Conservation (phyloP, 2,888 invertebrate species). For the Polia nebulosa region DNA sequence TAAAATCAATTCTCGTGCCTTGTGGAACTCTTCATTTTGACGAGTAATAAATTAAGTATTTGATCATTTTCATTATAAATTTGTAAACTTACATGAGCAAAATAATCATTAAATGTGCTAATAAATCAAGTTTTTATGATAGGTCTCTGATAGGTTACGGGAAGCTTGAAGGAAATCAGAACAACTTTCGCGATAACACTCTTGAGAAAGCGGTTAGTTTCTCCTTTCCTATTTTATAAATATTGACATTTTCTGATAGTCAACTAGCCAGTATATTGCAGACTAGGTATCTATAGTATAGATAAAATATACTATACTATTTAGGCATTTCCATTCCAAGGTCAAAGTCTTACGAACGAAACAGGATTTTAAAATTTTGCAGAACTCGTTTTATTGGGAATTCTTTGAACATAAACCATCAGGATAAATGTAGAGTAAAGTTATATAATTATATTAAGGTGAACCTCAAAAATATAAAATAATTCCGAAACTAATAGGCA, state of each 20-base stretch:
- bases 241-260: constrained; percentile 36
- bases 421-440: too few species aligned
- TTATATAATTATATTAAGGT: not conserved
- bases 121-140: constrained; percentile 56
- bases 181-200: constrained; percentile 69
- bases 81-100: not conserved
- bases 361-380: too few species aligned
- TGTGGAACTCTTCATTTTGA: constrained; percentile 16
- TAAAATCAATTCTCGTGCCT: constrained; percentile 7
- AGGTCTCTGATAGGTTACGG: constrained; percentile 44
- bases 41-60: not conserved
- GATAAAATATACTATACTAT: too few species aligned
- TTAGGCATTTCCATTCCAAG: not conserved
- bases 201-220: constrained; percentile 73
- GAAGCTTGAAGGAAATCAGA: constrained; percentile 70
- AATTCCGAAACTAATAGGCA: too few species aligned
- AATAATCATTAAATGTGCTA: constrained; percentile 9
- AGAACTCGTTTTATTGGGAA: too few species aligned
- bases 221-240: constrained; percentile 65
- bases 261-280: constrained; percentile 5
- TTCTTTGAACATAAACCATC: too few species aligned
- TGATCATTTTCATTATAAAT: constrained; percentile 11
- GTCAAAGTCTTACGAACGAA: too few species aligned
- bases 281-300: too few species aligned
- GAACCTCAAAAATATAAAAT: not conserved